These are phyloP conservation scores for Gymnothorax javanicus DNA, from an alignment of 2,797 vertebrate genomes.

Conservation along the genomic window DNA sequence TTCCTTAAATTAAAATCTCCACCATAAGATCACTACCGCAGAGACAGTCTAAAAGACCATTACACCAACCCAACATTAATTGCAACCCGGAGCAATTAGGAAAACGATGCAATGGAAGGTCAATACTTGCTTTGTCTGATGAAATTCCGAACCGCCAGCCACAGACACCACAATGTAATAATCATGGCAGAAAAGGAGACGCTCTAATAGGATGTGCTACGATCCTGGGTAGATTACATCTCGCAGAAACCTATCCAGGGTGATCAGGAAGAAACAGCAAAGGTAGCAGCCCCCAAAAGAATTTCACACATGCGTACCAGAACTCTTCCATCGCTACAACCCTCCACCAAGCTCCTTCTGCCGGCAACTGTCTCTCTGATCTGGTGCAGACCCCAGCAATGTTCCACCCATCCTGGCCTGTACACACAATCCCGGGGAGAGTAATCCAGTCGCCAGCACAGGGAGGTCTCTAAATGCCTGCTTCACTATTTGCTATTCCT, in stretches of 20 bases:
- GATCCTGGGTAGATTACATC: background rate
- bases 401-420: background rate
- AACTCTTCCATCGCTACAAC: background rate
- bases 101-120: background rate
- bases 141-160: constrained; percentile 69
- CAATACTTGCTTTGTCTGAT: constrained; percentile 68
- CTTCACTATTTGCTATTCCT: background rate
- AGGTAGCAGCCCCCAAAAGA: background rate
- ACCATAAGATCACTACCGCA: background rate
- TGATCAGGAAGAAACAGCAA: background rate
- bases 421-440: background rate
- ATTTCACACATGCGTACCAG: constrained; percentile 15
- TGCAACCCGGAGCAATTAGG: background rate
- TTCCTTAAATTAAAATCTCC: background rate
- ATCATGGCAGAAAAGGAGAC: constrained; percentile 46
- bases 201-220: background rate
- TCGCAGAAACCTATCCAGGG: background rate
- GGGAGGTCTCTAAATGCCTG: background rate
- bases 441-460: background rate
- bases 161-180: constrained; percentile 65
- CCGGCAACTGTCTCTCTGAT: background rate
- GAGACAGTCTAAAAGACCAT: constrained; percentile 2
- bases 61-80: background rate
- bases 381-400: background rate
- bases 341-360: background rate